Base-by-base conservation (phyloP, 2,888 invertebrate species). In the Portevinia maculata region DNA sequence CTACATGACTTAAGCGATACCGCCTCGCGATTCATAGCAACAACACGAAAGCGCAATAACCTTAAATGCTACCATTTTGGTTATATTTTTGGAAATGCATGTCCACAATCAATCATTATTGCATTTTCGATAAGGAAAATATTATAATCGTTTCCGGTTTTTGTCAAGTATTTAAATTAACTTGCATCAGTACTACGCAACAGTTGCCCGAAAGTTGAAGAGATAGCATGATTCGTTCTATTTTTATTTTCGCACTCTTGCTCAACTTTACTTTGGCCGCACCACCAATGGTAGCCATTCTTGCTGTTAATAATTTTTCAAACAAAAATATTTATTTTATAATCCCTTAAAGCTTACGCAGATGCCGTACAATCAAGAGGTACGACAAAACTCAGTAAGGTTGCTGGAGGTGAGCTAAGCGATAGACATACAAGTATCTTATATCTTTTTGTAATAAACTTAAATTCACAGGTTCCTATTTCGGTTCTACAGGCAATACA, bases 201-300 rank as follows among this genome's bases (percentile, higher is more conserved):
- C 39, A 39, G 39, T 39, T 39, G 7, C 15, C n/a, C n/a, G n/a
- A 15, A 1, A 39, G 15, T 39, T 39, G 15, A 39, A 15, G 39
- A 15, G 15, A 39, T 5, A 39, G 7, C 13, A 39, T 39, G 39
- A 39, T 15, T 7, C 39, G 39, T 15, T 39, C 13, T 1, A 13
- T 39, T 7, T 39, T 39, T 7, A 13, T 39, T 39, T 6, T 39
- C 13, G 7, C 7, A 15, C 39, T 39, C 7, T 15, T 39, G 5
- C 39, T 39, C 1, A 15, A 7, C 15, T 15, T 39, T 13, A 15
- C 39, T 1, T 15, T 39, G 6, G 39, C 39, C 13, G 39, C 39
- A 39, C 39, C 39, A 7, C 39, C 39, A 39, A 13, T 39, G 39
- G 39, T 39, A 15, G 13, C 15, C 39, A n/a, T n/a, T n/a, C n/a